A percentile compares a stretch with the other conserved stretches of the same genome.
phyloP scores from a whole-genome alignment of 2,113 vertebrate genomes.

The Lepisosteus oculatus region DNA sequence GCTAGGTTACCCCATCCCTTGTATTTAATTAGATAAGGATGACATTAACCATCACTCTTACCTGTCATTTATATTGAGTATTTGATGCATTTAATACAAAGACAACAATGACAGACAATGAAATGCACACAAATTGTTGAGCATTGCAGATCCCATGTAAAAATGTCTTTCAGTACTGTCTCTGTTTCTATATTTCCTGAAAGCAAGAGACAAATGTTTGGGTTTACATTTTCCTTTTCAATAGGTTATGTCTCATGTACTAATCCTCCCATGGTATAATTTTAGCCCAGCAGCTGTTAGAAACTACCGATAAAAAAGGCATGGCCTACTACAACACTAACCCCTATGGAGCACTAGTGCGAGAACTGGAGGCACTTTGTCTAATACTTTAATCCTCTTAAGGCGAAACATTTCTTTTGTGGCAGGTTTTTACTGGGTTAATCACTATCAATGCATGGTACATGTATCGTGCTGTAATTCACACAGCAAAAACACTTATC shows the following conservation, averaged over 20 bases:
- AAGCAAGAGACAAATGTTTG: not conserved
- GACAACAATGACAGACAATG: no score
- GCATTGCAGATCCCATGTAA: no score
- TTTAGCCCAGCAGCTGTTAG: conserved; percentile 13
- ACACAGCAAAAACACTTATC: not conserved
- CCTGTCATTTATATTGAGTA: no score
- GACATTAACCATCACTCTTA: no score
- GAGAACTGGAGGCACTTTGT: conserved; percentile 6
- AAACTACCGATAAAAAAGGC: not conserved
- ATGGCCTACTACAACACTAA: conserved; percentile 1
- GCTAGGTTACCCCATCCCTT: no score
- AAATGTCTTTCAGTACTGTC: no score
- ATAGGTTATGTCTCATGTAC: not conserved
- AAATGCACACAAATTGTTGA: no score
- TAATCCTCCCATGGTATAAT: conserved; percentile 4
- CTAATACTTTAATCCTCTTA: conserved; percentile 16
- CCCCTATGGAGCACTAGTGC: not conserved
- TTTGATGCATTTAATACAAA: no score
- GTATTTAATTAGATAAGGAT: no score
- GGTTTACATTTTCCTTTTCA: conserved; percentile 1
- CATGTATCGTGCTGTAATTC: conserved; percentile 3
- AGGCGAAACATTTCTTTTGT: conserved; percentile 13
- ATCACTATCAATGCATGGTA: not conserved
- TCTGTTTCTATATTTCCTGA: no score
- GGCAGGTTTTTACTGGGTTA: conserved; percentile 6